A percentile compares a stretch with the other conserved stretches of the same genome.
Conservation (phyloP, 2,888 invertebrate species). For the Dicycla oo region DNA sequence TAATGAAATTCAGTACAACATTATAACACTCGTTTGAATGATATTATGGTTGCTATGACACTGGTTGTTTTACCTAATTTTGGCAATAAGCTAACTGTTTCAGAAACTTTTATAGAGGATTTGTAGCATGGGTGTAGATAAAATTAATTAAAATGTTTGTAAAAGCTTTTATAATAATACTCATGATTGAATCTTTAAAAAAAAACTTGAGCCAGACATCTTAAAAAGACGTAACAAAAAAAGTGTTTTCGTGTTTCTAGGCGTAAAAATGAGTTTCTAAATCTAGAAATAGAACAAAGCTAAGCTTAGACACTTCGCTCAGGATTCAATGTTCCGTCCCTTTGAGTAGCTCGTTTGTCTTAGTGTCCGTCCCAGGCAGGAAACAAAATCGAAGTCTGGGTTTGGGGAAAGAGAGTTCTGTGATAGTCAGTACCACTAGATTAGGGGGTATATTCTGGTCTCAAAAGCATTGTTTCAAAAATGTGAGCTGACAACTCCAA, state of each 20-base stretch:
- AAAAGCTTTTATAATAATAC: not conserved
- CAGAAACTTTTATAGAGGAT: too few species aligned
- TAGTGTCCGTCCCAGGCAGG: conserved; percentile 15
- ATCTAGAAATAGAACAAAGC: not conserved
- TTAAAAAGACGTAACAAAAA: not conserved
- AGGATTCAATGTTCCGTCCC: conserved; percentile 19
- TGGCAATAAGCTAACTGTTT: too few species aligned
- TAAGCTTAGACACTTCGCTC: conserved; percentile 15
- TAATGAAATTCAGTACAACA: too few species aligned
- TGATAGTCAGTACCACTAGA: too few species aligned
- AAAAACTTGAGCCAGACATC: not conserved
- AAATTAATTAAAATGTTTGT: conserved; percentile 1
- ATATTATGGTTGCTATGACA: too few species aligned
- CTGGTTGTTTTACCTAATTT: too few species aligned
- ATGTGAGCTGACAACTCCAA: too few species aligned
- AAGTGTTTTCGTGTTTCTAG: not conserved
- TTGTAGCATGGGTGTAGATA: too few species aligned
- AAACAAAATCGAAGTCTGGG: conserved; percentile 18
- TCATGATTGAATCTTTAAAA: not conserved
- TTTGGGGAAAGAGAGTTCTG: not conserved
- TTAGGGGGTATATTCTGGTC: too few species aligned
- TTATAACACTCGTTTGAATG: too few species aligned
- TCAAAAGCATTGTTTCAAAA: too few species aligned
- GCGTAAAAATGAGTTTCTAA: conserved; percentile 6
- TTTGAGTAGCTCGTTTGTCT: conserved; percentile 47